Evolutionary conservation across 2,113 vertebrate genomes (phyloP), one percentile per base, ranked within the genome.

Genomic region (Corvus cornix): DNA sequence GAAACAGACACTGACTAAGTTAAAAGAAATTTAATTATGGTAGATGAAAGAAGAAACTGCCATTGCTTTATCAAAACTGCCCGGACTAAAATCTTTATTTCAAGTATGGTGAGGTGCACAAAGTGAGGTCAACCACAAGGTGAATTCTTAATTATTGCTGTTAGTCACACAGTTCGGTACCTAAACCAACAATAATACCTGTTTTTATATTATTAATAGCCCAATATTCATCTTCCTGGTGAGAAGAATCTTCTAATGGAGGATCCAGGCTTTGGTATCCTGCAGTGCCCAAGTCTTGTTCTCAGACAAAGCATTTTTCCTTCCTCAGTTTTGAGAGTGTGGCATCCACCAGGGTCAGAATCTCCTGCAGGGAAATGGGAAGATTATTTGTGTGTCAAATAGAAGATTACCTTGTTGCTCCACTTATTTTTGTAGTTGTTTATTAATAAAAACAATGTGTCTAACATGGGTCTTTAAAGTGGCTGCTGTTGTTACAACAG

Each of bases 311-410:
- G 33, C 11, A 0, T 13, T 68, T 89, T 67, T 35, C 39, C 59
- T 67, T 91, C 21, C 77, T 74, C 80, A 98, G 91, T 41, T 94
- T 96, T 16, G 15, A 16, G 63, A 98, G 95, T 2, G 93, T 85
- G 13, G 72, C 62, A 9, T 96, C 55, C 33, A 95, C 95, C 0
- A 97, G 84, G 14, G 89, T 94, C 19, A 80, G 68, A 60, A 98
- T 97, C 93, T 98, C 97, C 98, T 98, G 67, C 13, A 33, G 35
- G 64, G 49, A 68, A 93, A 93, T 1, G 16, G 8, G n/a, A 69
- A 55, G 69, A 16, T 13, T 41, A 41, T 41, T 41, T 41, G 39
- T 41, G 39, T 64, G 49, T 66, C 58, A 82, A 41, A 64, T 11
- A 70, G 14, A 80, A 56, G 58, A 20, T 51, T 16, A 90, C 8